Evolutionary conservation across 1,140 invertebrate genomes (phyloP).

Genomic region (Amphibalanus amphitrite): DNA sequence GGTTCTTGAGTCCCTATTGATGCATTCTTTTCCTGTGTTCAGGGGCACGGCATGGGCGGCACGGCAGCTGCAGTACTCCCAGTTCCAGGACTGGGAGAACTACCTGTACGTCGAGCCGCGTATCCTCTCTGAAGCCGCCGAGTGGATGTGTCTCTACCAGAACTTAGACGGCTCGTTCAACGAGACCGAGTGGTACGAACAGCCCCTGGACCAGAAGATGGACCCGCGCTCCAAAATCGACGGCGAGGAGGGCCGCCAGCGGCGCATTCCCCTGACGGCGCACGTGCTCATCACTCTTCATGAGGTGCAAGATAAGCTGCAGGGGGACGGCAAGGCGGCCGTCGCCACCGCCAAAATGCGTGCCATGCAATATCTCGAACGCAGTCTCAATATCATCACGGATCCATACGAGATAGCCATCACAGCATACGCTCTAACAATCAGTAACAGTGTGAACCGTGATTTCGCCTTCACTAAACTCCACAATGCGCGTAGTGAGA

Average conservation of each 20-base stretch:
- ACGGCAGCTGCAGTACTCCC: slow-evolving; percentile 25
- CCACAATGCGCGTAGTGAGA: slow-evolving; percentile 16
- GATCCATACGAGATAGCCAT: slow-evolving; percentile 34
- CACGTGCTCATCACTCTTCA: slow-evolving; percentile 30
- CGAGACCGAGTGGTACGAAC: slow-evolving; percentile 23
- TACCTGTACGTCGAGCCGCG: slow-evolving; percentile 29
- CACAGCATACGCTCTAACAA: slow-evolving; percentile 31
- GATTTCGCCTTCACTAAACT: slow-evolving; percentile 22
- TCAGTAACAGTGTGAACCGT: slow-evolving; percentile 26
- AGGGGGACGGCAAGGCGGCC: slow-evolving; percentile 22
- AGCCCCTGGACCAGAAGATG: background rate
- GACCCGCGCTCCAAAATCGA: slow-evolving; percentile 7
- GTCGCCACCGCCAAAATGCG: slow-evolving; percentile 11
- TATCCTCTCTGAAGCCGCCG: slow-evolving; percentile 23
- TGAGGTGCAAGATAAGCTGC: slow-evolving; percentile 22
- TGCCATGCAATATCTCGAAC: slow-evolving; percentile 23
- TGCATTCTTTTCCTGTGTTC: too few relatives aligned
- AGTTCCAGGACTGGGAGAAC: slow-evolving; percentile 36
- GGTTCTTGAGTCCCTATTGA: too few relatives aligned
- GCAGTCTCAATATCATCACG: slow-evolving; percentile 21
- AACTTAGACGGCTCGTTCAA: slow-evolving; percentile 27
- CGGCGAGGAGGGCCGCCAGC: background rate
- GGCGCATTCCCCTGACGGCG: slow-evolving; percentile 28
- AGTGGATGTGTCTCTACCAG: slow-evolving; percentile 30
- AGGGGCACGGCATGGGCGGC: slow-evolving; percentile 32